Percentiles rank a stretch among this genome's conserved stretches.
Conservation (phyloP, 92 coral and sea anemone species). For the Pocillopora meandrina region DNA sequence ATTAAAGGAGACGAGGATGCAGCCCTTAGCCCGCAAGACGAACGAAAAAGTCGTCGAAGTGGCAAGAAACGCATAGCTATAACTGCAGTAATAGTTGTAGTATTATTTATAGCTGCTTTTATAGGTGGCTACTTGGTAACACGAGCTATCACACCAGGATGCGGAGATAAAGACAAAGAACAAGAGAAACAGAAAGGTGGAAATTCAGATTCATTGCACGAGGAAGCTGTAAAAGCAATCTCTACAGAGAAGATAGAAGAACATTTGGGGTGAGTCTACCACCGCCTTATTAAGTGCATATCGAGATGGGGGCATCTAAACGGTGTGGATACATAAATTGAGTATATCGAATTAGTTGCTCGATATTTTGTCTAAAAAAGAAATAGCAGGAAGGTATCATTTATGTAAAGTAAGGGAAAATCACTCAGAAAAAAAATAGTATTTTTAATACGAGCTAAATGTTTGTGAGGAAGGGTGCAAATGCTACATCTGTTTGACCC, state of each 20-base stretch:
- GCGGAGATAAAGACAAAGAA: conserved; percentile 3
- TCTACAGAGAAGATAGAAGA: conserved; percentile 43
- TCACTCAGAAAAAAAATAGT: no score
- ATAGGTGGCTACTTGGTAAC: conserved; percentile 63
- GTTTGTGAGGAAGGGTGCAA: no score
- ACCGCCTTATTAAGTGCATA: not conserved
- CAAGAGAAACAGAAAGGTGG: not conserved
- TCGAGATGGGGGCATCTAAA: not conserved
- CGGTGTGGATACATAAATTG: not conserved
- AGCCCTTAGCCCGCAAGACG: conserved; percentile 15
- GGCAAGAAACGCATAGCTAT: conserved; percentile 43
- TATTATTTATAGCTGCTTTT: conserved; percentile 60
- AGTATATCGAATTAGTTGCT: no score
- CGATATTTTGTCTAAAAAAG: not conserved
- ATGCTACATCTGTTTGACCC: no score
- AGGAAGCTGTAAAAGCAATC: conserved; percentile 34
- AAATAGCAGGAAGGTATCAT: not conserved
- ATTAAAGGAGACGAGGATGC: conserved; percentile 49
- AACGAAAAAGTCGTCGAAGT: conserved; percentile 6
- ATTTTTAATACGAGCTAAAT: no score
- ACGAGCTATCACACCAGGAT: conserved; percentile 25
- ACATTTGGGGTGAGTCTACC: conserved; percentile 41
- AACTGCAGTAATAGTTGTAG: conserved; percentile 40
- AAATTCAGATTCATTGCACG: not conserved
- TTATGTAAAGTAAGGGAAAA: not conserved